Conservation (phyloP, 1,140 invertebrate species). For the Microplitis demolitor region DNA sequence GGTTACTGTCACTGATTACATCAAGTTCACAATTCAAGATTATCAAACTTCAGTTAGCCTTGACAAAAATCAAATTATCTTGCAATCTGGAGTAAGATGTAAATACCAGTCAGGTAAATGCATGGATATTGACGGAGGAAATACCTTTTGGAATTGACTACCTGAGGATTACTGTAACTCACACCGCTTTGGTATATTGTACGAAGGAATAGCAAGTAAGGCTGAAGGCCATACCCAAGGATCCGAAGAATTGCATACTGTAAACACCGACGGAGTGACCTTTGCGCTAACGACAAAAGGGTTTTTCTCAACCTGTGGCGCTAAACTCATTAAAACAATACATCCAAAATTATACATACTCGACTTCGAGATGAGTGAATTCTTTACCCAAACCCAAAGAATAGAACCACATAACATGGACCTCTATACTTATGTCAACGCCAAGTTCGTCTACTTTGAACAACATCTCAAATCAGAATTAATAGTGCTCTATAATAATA, state of each 20-base stretch:
- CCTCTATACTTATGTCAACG: neutral
- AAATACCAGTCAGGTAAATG: slow-evolving; percentile 17
- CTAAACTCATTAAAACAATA: slow-evolving; percentile 14
- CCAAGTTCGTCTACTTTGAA: neutral
- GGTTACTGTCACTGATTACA: slow-evolving; percentile 3
- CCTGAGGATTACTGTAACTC: slow-evolving; percentile 6
- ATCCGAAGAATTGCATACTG: slow-evolving; percentile 4
- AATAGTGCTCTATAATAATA: neutral
- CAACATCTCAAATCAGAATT: neutral
- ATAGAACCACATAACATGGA: slow-evolving; percentile 1
- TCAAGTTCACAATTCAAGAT: slow-evolving; percentile 14
- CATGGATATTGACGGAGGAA: slow-evolving; percentile 15
- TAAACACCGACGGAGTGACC: slow-evolving; percentile 1
- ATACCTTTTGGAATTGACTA: slow-evolving; percentile 14
- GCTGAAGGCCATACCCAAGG: neutral
- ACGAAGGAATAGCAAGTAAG: neutral
- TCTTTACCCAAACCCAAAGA: neutral
- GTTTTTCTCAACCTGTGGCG: neutral
- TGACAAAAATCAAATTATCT: neutral
- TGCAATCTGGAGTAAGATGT: slow-evolving; percentile 10
- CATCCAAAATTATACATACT: neutral
- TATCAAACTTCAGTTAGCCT: neutral
- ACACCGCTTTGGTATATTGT: neutral
- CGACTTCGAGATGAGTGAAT: neutral
- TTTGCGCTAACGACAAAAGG: slow-evolving; percentile 11